phyloP scores from a whole-genome alignment of 2,113 vertebrate genomes.

The Gasterosteus aculeatus region DNA sequence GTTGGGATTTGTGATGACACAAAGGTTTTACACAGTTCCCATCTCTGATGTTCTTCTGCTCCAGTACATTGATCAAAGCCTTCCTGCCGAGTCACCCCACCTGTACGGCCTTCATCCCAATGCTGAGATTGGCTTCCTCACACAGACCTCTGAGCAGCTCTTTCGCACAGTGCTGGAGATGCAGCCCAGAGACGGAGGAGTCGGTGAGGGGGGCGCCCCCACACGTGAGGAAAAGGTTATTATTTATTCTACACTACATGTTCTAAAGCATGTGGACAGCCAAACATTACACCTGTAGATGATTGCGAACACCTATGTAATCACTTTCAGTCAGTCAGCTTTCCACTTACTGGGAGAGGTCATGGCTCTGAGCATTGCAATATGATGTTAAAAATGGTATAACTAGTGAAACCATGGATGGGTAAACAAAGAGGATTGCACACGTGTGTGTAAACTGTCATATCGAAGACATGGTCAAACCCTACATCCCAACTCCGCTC shows the following conservation, averaged over 20 bases:
- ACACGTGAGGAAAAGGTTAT: conserved; percentile 89
- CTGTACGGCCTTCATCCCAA: conserved; percentile 97
- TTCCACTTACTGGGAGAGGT: background rate
- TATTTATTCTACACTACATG: background rate
- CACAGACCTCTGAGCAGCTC: conserved; percentile 91
- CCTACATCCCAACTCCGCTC: too few species aligned
- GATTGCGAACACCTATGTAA: background rate
- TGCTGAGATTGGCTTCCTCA: conserved; percentile 94
- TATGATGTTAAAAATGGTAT: too few species aligned
- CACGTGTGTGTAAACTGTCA: too few species aligned
- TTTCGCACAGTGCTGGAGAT: conserved; percentile 90
- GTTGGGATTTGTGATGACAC: background rate
- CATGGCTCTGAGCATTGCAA: background rate
- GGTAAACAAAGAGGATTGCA: too few species aligned
- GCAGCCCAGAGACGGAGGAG: conserved; percentile 86
- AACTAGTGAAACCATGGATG: too few species aligned
- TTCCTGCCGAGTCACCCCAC: conserved; percentile 91
- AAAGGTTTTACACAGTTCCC: background rate
- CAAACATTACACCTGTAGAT: background rate
- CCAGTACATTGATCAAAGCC: conserved; percentile 89
- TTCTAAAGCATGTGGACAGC: background rate
- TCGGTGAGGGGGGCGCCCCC: conserved; percentile 68
- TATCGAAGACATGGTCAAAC: too few species aligned
- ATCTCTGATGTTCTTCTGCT: conserved; percentile 8
- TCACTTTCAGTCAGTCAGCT: background rate